Conservation (phyloP, 2,888 invertebrate genomes). For the Oscheius onirici region DNA sequence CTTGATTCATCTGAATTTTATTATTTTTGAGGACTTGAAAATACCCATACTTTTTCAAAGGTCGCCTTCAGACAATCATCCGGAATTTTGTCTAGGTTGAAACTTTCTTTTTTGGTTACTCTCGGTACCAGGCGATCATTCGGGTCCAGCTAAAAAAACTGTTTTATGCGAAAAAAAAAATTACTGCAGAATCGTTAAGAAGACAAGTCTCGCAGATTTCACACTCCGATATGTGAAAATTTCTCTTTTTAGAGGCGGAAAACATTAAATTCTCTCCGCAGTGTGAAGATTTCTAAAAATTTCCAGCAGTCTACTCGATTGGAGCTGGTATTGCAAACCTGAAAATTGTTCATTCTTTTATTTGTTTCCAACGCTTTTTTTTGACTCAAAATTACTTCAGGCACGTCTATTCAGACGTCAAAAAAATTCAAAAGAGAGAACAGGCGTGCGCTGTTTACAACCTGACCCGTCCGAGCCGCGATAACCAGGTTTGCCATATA, state of each 20-base stretch:
- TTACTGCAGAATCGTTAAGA: background rate
- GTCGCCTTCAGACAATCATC: background rate
- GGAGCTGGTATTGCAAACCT: background rate
- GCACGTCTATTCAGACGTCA: too few species aligned
- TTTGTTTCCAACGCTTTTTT: background rate
- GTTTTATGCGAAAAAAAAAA: background rate
- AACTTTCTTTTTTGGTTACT: background rate
- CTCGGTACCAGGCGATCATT: background rate
- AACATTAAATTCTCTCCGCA: too few species aligned
- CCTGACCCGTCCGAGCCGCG: too few species aligned
- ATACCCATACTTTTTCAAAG: background rate
- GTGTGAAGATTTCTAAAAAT: too few species aligned
- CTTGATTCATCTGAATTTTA: background rate
- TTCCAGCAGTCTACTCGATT: background rate
- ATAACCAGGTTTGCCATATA: too few species aligned
- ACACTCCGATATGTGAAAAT: background rate
- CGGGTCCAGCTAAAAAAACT: background rate
- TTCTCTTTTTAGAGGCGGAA: background rate
- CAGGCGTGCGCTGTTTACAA: too few species aligned
- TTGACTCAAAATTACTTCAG: too few species aligned
- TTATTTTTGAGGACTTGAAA: background rate
- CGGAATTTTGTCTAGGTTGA: background rate
- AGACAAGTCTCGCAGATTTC: slow-evolving; percentile 3
- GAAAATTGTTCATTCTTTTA: background rate
- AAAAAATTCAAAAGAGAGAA: too few species aligned